A percentile compares a stretch with the other conserved stretches of the same genome.
phyloP scores from a whole-genome alignment of 2,113 vertebrate species.

The Monarcha castaneiventris region DNA sequence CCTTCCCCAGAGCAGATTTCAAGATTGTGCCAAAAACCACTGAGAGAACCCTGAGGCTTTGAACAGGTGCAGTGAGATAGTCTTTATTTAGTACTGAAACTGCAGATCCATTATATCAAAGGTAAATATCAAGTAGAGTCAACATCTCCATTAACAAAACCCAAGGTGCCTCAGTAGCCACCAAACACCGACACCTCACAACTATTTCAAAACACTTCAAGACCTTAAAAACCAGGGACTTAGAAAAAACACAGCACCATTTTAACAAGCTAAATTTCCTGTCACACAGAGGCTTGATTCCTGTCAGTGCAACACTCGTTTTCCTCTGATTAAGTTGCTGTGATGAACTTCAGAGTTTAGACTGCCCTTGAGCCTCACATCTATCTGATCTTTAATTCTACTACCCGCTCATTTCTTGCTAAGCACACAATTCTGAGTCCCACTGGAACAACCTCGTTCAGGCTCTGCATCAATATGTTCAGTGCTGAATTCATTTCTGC shows the following conservation, averaged over 20 bases:
- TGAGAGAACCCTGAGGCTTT: not conserved
- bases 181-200: not conserved
- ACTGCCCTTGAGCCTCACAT: slow-evolving; percentile 72
- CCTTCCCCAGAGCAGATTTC: not conserved
- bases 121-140: not conserved
- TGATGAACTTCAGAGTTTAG: slow-evolving; percentile 78
- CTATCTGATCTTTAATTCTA: slow-evolving; percentile 74
- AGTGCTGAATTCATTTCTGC: slow-evolving; percentile 77
- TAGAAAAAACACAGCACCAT: not conserved
- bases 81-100: not conserved
- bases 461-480: slow-evolving; percentile 74
- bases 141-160: not conserved
- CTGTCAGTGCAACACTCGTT: slow-evolving; percentile 50
- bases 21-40: not conserved
- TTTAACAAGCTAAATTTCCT: slow-evolving; percentile 55
- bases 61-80: not conserved
- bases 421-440: slow-evolving; percentile 72
- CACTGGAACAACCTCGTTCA: slow-evolving; percentile 56
- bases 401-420: slow-evolving; percentile 68
- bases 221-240: not conserved
- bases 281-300: slow-evolving; percentile 17
- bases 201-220: not conserved
- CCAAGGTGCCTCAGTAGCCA: not conserved
- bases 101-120: not conserved
- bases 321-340: slow-evolving; percentile 72